Evolutionary conservation across 1,140 invertebrate genomes (phyloP), one percentile per base, ranked within the genome.

Genomic region (Nymphalis io): DNA sequence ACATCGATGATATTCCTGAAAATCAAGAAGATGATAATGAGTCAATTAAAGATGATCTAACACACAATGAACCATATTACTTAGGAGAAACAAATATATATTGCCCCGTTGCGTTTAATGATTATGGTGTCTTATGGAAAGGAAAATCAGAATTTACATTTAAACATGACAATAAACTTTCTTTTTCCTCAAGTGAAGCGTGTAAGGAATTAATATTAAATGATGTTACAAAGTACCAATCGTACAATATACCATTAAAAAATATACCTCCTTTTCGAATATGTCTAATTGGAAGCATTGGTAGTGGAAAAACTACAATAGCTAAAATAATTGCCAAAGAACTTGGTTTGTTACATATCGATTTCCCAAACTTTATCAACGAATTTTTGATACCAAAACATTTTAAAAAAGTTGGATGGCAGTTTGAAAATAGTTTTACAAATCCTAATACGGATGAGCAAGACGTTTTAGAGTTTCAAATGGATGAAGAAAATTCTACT

Each of bases 21-120:
- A 73, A 67, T 48, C 68, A 76, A 59, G 81, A 82, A 15, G 73
- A 83, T 48, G 81, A 83, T 72, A 70, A 83, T 58, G 83, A 81
- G 51, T 76, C 74, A 21, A 12, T 46, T 57, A 75, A 76, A 75
- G 76, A 85, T 73, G n/a, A 78, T 6, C 68, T 89, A 11, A 79
- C 75, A 0, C 83, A 87, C 69, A 85, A 92, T 62, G 81, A 88
- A 51, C 78, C 88, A 62, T 74, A 83, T 60, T 80, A 82, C 57
- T 87, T 93, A 21, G 92, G 93, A n/a, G 93, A 94, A 78, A 94
- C 92, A 6, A 86, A 79, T 67, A 55, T 88, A 65, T 94, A 92
- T 68, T 94, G 94, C 74, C 93, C 93, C 13, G 82, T 94, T 18
- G 83, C 92, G 8, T 92, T 91, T 74, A 74, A 84, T 60, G 82